Conservation (phyloP, 2,113 vertebrate genomes). For the Antechinus flavipes region DNA sequence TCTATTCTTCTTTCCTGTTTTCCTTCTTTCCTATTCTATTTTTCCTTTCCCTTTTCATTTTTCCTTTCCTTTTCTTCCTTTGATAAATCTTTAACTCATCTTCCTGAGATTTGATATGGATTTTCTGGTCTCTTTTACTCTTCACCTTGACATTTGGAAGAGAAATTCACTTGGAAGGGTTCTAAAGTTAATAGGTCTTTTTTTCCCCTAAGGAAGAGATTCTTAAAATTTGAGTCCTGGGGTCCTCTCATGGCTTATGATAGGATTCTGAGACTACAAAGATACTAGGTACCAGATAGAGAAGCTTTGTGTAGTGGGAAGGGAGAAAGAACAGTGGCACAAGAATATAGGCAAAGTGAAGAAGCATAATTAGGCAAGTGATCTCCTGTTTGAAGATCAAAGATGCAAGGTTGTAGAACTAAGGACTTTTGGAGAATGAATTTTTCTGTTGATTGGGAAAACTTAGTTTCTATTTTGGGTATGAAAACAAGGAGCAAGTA, state of each 20-base stretch:
- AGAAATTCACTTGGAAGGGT: background rate
- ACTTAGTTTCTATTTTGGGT: background rate
- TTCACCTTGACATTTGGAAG: background rate
- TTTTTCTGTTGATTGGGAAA: background rate
- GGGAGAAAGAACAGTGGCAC: background rate
- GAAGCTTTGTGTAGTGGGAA: background rate
- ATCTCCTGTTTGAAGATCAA: background rate
- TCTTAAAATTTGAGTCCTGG: background rate
- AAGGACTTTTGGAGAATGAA: background rate
- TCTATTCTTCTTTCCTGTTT: background rate
- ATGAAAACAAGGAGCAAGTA: background rate
- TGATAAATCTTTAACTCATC: background rate
- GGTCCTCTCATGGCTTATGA: background rate
- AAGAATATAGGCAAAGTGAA: background rate
- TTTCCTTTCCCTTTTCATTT: background rate
- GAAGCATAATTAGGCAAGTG: background rate
- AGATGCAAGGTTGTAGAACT: background rate
- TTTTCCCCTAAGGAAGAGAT: background rate
- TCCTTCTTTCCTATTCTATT: background rate
- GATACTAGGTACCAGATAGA: background rate
- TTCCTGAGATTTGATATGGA: background rate
- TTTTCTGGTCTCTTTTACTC: background rate
- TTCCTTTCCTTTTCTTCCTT: background rate
- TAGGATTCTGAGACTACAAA: background rate
- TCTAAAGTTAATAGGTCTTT: background rate